Base-by-base conservation (phyloP, 2,113 vertebrate genomes). In the Alaudala cheleensis region DNA sequence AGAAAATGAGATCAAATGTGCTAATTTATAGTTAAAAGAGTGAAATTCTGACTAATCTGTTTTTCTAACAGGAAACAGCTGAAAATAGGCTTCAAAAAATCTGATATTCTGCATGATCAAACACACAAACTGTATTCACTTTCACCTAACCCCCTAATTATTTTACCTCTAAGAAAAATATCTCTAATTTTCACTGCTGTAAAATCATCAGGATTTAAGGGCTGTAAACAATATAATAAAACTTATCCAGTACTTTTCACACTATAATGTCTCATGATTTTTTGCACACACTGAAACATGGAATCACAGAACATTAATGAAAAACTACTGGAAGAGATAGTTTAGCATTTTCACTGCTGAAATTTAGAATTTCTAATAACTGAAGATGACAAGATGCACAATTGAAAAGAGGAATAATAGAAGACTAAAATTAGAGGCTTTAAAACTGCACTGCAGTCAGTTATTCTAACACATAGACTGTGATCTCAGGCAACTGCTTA, bases 121-220 rank as follows among this genome's bases (percentile, higher is more conserved):
- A 54, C 34, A 84, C 22, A 89, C 5, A 96, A 96, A 94, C 69
- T 67, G 26, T 64, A 90, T 88, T 96, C 19, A 23, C 76, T 94
- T 91, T 70, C 23, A 81, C 56, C 29, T 94, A 96, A 97, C 61
- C 24, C 61, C 51, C 50, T 95, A 94, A 97, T 97, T 97, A 97
- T 97, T 97, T 97, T 84, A 97, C 77, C 92, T 90, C 54, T 61
- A 95, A 95, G 82, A 95, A 98, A 97, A 96, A 81, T 79, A 91
- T 87, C 90, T 96, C 85, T 96, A 80, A 96, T 97, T 97, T 97
- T 97, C 92, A 81, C 80, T 65, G 86, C 81, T 88, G 79, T 82
- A 94, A 96, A 96, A 94, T 94, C 81, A 92, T 92, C 85, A 87
- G 86, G 74, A 96, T 79, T 82, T 74, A 84, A 79, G 67, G 61